phyloP scores from a whole-genome alignment of 2,888 invertebrate genomes.

The Tachina grossa region DNA sequence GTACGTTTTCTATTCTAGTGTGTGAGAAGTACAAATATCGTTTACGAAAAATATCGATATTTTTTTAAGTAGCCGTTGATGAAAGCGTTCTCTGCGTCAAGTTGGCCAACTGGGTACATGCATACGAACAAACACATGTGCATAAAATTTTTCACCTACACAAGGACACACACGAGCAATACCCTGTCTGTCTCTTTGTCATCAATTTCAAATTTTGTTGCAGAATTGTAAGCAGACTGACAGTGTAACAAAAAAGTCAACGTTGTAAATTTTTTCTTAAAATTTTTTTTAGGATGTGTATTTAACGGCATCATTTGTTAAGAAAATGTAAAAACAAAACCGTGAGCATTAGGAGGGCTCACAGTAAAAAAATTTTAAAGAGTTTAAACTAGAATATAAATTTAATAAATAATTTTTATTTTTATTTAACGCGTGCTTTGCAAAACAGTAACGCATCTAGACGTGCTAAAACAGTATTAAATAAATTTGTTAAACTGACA shows the following conservation, averaged over 20 bases:
- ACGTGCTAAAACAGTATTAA: no score
- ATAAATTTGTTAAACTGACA: no score
- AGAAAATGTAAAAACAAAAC: not conserved
- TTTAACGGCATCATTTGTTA: slow-evolving; percentile 55
- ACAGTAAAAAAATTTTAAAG: no score
- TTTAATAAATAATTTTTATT: no score
- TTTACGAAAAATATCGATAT: no score
- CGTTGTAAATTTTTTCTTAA: slow-evolving; percentile 14
- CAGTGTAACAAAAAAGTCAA: slow-evolving; percentile 16
- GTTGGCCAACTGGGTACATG: not conserved
- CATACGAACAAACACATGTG: slow-evolving; percentile 6
- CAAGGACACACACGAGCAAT: slow-evolving; percentile 13
- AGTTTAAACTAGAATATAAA: no score
- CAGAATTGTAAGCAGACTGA: slow-evolving; percentile 35
- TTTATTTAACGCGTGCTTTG: no score
- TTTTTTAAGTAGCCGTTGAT: no score
- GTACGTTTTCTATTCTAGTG: no score
- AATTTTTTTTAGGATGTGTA: slow-evolving; percentile 1
- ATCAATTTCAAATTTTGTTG: slow-evolving; percentile 53
- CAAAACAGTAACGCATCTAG: no score
- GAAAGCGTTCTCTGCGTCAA: no score
- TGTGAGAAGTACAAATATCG: no score
- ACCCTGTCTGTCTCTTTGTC: not conserved
- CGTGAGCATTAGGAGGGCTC: not conserved
- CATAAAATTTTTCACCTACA: slow-evolving; percentile 9